Conservation (phyloP, 2,113 vertebrate genomes). For the Syrmaticus mikado region DNA sequence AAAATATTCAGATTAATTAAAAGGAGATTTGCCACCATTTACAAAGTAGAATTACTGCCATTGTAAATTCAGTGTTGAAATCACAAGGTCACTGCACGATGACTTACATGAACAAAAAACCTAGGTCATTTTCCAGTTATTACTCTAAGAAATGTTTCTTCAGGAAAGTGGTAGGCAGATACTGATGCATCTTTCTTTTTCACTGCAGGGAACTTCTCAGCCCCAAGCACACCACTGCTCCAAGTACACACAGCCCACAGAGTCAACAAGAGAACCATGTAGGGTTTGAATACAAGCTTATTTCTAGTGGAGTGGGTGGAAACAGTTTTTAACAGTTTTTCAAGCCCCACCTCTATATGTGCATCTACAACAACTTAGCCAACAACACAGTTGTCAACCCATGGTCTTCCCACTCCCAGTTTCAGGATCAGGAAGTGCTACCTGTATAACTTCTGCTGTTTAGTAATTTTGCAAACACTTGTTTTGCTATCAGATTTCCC, state of each 20-base stretch:
- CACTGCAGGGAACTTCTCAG: neutral
- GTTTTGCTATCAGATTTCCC: neutral
- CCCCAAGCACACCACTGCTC: neutral
- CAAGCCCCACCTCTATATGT: neutral
- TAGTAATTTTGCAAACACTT: neutral
- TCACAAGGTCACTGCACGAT: neutral
- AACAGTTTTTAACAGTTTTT: neutral
- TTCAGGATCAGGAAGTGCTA: neutral
- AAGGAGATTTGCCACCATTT: neutral
- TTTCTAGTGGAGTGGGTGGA: neutral
- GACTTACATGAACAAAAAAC: neutral
- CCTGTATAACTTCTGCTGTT: neutral
- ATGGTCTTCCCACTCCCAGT: neutral
- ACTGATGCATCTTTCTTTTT: neutral
- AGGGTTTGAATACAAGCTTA: neutral
- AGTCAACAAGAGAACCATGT: accelerated
- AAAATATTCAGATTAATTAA: neutral
- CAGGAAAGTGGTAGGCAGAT: neutral
- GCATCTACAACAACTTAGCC: accelerated
- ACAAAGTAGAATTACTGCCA: neutral
- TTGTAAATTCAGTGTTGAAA: neutral
- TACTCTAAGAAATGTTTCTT: neutral
- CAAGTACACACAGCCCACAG: neutral
- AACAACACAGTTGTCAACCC: neutral
- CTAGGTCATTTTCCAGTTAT: neutral